Base-by-base conservation (phyloP, 2,888 invertebrate genomes). In the Leptinotarsa rubiginosa region DNA sequence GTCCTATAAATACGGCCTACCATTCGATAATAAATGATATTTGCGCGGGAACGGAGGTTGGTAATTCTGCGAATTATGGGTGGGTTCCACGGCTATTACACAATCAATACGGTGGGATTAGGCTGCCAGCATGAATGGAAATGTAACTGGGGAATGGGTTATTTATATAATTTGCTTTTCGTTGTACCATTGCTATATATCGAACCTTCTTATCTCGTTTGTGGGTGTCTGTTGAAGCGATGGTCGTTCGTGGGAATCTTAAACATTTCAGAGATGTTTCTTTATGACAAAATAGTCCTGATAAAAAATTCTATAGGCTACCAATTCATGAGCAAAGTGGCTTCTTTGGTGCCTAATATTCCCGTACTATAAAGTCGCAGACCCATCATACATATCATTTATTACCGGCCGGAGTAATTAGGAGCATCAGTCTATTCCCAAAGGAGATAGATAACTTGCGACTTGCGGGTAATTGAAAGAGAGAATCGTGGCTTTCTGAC, bases 1-100 rank as follows among this genome's bases (percentile, higher is more conserved):
- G 75, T 75, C 75, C 65, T 65, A 72, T 75, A 72, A 75, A 72
- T 69, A 72, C 72, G 65, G 72, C 75, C 75, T 72, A 75, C 75
- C 69, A 67, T 64, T 66, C 62, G 72, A 71, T 49, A 67, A 72
- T 70, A 59, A 72, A 72, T 69, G 71, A 69, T 54, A 65, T 47
- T 50, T 65, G 71, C 68, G 18, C 49, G 59, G 52, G 65, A 70
- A 71, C 41, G 62, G 50, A 65, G 68, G 71, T 75, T 69, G 71
- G 71, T 72, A 69, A 75, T 75, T 69, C 75, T 65, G 47, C 68
- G 75, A 72, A 72, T 54, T 66, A 72, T 72, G 64, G 72, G 72
- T 31, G 72, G 72, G 59, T 47, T 68, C 68, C 47, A 16, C 52
- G 66, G 22, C 47, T 47, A 31, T 65, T 65, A 49, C 66, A 56